Percentiles rank a stretch among this genome's conserved stretches.
phyloP scores from a whole-genome alignment of 2,888 invertebrate genomes.

The Glomeris marginata region DNA sequence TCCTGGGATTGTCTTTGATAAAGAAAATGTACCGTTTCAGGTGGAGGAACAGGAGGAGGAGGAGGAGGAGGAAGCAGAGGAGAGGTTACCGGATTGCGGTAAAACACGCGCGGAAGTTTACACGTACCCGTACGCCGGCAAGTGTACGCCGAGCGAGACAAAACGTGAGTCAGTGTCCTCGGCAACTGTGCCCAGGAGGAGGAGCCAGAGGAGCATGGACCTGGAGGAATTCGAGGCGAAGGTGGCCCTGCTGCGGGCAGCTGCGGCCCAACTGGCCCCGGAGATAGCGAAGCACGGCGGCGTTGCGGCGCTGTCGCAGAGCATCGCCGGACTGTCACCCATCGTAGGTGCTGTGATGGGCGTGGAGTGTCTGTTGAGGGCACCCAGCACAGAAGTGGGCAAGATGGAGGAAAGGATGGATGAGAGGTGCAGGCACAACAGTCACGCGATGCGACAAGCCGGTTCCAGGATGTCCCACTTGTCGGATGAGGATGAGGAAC shows the following conservation, averaged over 20 bases:
- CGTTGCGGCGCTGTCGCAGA: no score
- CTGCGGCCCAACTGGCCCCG: background rate
- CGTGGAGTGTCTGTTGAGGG: conserved; percentile 13
- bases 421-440: conserved; percentile 11
- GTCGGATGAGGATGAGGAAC: conserved; percentile 21
- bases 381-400: conserved; percentile 19
- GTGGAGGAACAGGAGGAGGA: no score
- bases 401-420: conserved; percentile 16
- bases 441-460: conserved; percentile 14
- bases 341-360: background rate
- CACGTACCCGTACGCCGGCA: no score
- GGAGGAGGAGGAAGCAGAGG: no score
- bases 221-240: background rate
- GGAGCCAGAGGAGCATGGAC: no score
- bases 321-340: no score
- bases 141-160: no score
- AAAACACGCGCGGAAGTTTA: no score
- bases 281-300: background rate
- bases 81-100: no score
- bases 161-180: no score
- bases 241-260: conserved; percentile 2
- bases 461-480: conserved; percentile 14
- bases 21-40: no score
- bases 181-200: background rate
- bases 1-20: no score